Percentiles rank a stretch among this genome's conserved stretches.
These are phyloP conservation scores for Torymus auratus DNA, from an alignment of 2,888 invertebrate species.

Conservation along the genomic window DNA sequence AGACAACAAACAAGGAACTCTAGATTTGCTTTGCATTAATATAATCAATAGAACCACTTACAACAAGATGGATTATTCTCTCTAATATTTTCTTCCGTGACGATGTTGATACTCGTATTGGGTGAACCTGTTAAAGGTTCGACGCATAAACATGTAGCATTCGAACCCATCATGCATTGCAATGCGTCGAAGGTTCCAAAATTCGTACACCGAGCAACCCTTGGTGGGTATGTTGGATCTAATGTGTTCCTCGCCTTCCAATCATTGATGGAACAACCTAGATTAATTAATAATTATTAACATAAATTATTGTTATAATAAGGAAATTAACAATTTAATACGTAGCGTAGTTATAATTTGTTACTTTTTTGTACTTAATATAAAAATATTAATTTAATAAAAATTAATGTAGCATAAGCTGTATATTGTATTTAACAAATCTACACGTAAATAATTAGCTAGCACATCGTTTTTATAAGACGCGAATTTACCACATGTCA, in stretches of 20 bases:
- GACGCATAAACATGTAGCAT: slow-evolving; percentile 80
- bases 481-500: slow-evolving; percentile 80
- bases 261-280: slow-evolving; percentile 81
- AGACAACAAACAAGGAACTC: slow-evolving; percentile 51
- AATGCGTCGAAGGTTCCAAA: slow-evolving; percentile 84
- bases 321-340: no score
- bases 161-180: slow-evolving; percentile 80
- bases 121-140: slow-evolving; percentile 79
- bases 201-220: slow-evolving; percentile 80
- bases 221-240: slow-evolving; percentile 71
- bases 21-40: background rate
- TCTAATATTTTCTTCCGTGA: slow-evolving; percentile 70
- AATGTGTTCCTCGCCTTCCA: slow-evolving; percentile 77
- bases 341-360: no score
- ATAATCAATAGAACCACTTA: slow-evolving; percentile 64
- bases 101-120: slow-evolving; percentile 66
- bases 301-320: no score
- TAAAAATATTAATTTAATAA: no score
- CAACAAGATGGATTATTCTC: slow-evolving; percentile 74
- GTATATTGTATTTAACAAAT: no score
- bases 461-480: slow-evolving; percentile 13
- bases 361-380: no score
- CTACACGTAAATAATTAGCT: no score
- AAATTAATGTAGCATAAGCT: no score
- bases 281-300: slow-evolving; percentile 30